phyloP scores from a whole-genome alignment of 1,140 invertebrate species.

The Choristoneura fumiferana region DNA sequence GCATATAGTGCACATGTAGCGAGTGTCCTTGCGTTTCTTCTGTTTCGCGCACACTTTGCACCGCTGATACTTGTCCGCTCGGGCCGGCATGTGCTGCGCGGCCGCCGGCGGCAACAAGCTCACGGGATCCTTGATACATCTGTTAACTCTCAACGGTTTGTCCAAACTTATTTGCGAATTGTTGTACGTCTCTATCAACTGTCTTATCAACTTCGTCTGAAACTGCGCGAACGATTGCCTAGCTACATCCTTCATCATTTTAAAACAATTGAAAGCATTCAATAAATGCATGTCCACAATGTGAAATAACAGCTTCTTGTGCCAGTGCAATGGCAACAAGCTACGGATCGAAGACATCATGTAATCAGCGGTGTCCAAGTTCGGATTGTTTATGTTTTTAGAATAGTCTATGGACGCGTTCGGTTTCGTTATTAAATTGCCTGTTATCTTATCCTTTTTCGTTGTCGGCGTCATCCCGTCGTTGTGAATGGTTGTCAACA shows the following conservation, averaged over 20 bases:
- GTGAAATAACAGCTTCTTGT: not conserved
- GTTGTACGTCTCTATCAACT: conserved; percentile 10
- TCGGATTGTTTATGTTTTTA: conserved; percentile 2
- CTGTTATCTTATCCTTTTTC: not conserved
- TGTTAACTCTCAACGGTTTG: not conserved
- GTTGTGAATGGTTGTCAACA: not conserved
- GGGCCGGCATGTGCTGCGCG: conserved; percentile 2
- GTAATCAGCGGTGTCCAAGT: conserved; percentile 7
- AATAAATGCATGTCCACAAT: conserved; percentile 7
- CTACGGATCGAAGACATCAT: conserved; percentile 13
- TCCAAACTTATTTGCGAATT: conserved; percentile 1
- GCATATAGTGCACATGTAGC: not conserved
- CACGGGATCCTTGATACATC: not conserved
- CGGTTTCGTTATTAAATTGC: conserved; percentile 3
- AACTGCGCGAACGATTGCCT: conserved; percentile 3
- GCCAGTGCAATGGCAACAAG: not conserved
- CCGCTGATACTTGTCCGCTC: not conserved
- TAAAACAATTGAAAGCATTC: conserved; percentile 4
- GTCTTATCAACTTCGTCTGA: not conserved
- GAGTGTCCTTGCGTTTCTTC: not conserved
- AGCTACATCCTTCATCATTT: not conserved
- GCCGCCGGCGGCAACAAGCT: conserved; percentile 1
- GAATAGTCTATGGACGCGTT: conserved; percentile 14
- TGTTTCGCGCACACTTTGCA: conserved; percentile 7
- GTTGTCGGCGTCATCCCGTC: not conserved